Conservation (phyloP, 2,888 invertebrate genomes). For the Ctenicera cuprea region DNA sequence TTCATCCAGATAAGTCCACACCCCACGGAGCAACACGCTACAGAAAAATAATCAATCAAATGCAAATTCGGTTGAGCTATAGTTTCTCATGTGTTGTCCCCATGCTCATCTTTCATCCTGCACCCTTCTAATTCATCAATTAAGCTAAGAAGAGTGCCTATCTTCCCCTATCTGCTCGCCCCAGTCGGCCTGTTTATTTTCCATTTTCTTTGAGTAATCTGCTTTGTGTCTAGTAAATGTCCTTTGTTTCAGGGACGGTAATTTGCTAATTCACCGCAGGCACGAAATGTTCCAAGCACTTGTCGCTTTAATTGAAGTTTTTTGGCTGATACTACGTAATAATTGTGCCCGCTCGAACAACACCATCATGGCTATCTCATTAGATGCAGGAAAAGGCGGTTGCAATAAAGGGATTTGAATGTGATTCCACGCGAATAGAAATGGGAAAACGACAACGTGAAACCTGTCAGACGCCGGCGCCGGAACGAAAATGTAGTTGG, state of each 20-base stretch:
- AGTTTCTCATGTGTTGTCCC: constrained; percentile 15
- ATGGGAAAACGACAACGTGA: constrained; percentile 2
- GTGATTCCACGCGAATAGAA: not conserved
- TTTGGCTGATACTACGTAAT: not conserved
- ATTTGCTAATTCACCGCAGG: constrained; percentile 15
- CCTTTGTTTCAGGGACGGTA: constrained; percentile 1
- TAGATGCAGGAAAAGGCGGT: not conserved
- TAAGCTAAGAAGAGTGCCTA: constrained; percentile 11
- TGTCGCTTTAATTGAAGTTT: constrained; percentile 1
- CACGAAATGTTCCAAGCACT: not conserved
- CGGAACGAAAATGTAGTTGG: constrained; percentile 8
- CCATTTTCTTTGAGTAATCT: constrained; percentile 20
- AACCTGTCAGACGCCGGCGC: not conserved
- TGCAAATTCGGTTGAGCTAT: constrained; percentile 27
- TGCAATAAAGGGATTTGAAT: not conserved
- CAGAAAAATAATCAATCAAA: constrained; percentile 30
- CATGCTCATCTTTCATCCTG: constrained; percentile 3
- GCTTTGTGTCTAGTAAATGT: constrained; percentile 1
- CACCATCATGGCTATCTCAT: no score
- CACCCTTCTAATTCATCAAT: constrained; percentile 26
- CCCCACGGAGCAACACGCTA: not conserved
- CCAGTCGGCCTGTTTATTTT: constrained; percentile 3
- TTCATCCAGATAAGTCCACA: not conserved
- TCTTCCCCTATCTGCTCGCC: not conserved
- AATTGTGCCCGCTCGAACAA: not conserved